Base-by-base conservation (phyloP, 1,140 invertebrate genomes). In the Pseudomyrmex dendroicus region DNA sequence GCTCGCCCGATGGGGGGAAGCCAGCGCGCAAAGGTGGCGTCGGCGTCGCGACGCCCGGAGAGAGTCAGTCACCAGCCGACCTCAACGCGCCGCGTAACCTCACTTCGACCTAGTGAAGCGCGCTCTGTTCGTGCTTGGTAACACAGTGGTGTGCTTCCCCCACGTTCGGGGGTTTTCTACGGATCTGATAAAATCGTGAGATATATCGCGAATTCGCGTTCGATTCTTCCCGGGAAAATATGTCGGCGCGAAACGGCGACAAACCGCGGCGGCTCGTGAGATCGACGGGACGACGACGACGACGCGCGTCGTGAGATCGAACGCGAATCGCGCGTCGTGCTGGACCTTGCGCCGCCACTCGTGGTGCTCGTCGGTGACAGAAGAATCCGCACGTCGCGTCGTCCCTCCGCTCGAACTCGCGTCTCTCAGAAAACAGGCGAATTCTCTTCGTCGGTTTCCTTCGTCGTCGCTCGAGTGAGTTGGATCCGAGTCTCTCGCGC, bases 11-110 rank as follows among this genome's bases (percentile, higher is more conserved):
- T 66, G 54, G 82, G 72, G 73, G 85, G 86, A 83, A 67, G 61
- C 52, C 73, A 82, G 59, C 66, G 84, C 88, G 91, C 88, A 91
- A 93, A 92, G 92, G 91, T 92, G 93, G 93, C 93, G 93, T 93
- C 92, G 93, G 92, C 90, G 91, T 94, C 93, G 93, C 91, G 91
- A 92, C 93, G 92, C 91, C 92, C 91, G 87, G 90, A 91, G 86
- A 91, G 89, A 90, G 91, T 91, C 92, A 94, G 94, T 94, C 92
- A 91, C 86, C 90, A 92, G 80, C 89, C 90, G 91, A 93, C 92
- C 94, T 92, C 91, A 90, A 89, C 88, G 92, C 91, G 89, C 62
- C 84, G 84, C 84, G 83, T 88, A 89, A 83, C 87, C 83, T 84
- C 70, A 61, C 85, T 76, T 57, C 77, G 82, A 54, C 22, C 64